A percentile compares a stretch with the other conserved stretches of the same genome.
phyloP scores from a whole-genome alignment of 2,797 vertebrate species.

The Borostomias antarcticus region DNA sequence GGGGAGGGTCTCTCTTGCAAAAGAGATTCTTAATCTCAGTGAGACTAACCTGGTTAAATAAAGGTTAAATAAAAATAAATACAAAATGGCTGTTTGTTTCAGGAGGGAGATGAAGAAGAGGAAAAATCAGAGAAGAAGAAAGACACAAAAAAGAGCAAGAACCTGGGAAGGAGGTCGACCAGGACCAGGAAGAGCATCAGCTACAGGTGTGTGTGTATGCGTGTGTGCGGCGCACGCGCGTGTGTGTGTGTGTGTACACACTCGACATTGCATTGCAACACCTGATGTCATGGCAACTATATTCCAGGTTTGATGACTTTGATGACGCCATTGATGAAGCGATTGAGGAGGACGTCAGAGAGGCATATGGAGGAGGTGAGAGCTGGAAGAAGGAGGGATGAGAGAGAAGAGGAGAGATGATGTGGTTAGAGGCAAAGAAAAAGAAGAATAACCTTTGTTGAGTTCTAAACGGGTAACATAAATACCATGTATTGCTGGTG shows the following conservation, averaged over 20 bases:
- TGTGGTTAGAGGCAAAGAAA: too few relatives aligned
- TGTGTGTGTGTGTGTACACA: not conserved
- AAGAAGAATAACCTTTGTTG: too few relatives aligned
- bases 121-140: slow-evolving; percentile 85
- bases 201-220: slow-evolving; percentile 82
- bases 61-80: too few relatives aligned
- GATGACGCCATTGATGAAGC: slow-evolving; percentile 98
- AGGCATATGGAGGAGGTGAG: slow-evolving; percentile 86
- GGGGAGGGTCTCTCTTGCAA: too few relatives aligned
- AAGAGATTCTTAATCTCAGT: too few relatives aligned
- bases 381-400: not conserved
- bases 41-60: too few relatives aligned
- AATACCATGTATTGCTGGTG: not conserved
- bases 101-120: slow-evolving; percentile 82
- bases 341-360: slow-evolving; percentile 93
- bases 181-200: slow-evolving; percentile 94
- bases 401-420: too few relatives aligned
- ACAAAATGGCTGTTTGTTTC: slow-evolving; percentile 16
- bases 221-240: not conserved
- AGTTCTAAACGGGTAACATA: not conserved
- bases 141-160: slow-evolving; percentile 90
- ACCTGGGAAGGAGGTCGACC: slow-evolving; percentile 90
- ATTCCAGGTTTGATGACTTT: slow-evolving; percentile 93
- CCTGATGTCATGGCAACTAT: slow-evolving; percentile 8
- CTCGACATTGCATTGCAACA: not conserved